Percentiles rank a stretch among this genome's conserved stretches.
phyloP scores from a whole-genome alignment of 1,140 invertebrate genomes.

The Venturia canescens region DNA sequence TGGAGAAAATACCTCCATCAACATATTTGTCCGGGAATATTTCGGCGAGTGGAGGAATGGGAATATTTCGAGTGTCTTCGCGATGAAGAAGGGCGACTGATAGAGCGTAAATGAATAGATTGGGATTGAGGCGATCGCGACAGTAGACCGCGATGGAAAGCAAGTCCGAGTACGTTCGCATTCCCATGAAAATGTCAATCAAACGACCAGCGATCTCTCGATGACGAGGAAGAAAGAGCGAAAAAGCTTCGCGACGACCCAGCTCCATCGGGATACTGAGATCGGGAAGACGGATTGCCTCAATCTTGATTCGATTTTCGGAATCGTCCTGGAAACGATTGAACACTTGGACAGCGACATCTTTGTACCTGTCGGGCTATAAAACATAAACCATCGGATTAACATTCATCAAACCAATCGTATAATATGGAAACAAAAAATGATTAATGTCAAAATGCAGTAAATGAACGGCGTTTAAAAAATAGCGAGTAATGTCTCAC shows the following conservation, averaged over 20 bases:
- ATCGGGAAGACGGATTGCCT: slow-evolving; percentile 83
- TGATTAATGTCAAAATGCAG: neutral
- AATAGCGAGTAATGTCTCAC: slow-evolving; percentile 63
- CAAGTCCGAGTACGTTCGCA: slow-evolving; percentile 84
- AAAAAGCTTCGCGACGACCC: slow-evolving; percentile 83
- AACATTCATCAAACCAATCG: slow-evolving; percentile 11
- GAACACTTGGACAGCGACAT: slow-evolving; percentile 62
- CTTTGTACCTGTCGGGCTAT: neutral
- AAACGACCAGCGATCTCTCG: slow-evolving; percentile 82
- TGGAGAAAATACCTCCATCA: slow-evolving; percentile 83
- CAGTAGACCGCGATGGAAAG: slow-evolving; percentile 83
- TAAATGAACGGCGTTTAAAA: neutral
- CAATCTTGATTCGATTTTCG: slow-evolving; percentile 78
- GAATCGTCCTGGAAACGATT: slow-evolving; percentile 80
- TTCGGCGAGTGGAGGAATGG: slow-evolving; percentile 83
- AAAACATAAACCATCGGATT: slow-evolving; percentile 19
- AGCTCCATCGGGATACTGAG: slow-evolving; percentile 82
- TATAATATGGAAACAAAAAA: neutral
- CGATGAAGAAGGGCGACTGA: slow-evolving; percentile 87
- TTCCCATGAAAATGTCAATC: slow-evolving; percentile 86
- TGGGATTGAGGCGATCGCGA: slow-evolving; percentile 85
- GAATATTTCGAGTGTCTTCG: slow-evolving; percentile 84
- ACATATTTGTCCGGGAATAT: slow-evolving; percentile 88
- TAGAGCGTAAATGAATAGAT: slow-evolving; percentile 87
- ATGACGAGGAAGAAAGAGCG: slow-evolving; percentile 86